A percentile compares a stretch with the other conserved stretches of the same genome.
These are phyloP conservation scores for Eugnorisma glareosa DNA, from an alignment of 2,888 invertebrate species.

Conservation along the genomic window DNA sequence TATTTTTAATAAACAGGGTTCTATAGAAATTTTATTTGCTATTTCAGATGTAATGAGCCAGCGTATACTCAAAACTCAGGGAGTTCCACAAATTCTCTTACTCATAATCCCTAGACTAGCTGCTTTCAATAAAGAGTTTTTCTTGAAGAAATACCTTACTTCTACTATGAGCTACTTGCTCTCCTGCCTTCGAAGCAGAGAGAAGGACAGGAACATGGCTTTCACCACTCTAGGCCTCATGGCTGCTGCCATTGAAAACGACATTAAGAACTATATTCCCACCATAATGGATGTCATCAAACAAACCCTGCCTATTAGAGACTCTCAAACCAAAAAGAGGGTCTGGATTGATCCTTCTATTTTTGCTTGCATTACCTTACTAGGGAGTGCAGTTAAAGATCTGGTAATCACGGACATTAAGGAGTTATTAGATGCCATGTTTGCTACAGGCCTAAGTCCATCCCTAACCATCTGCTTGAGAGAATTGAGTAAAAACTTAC, in stretches of 20 bases:
- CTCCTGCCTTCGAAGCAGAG: constrained; percentile 94
- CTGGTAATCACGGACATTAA: constrained; percentile 94
- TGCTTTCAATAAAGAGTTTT: constrained; percentile 96
- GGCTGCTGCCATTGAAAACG: constrained; percentile 96
- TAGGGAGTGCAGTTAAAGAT: constrained; percentile 96
- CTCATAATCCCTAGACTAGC: constrained; percentile 97
- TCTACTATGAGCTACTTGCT: constrained; percentile 95
- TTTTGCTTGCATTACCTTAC: constrained; percentile 97
- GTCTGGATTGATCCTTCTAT: constrained; percentile 95
- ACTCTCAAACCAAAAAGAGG: constrained; percentile 94
- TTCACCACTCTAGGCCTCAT: constrained; percentile 97
- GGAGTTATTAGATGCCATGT: constrained; percentile 97
- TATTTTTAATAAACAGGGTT: neutral
- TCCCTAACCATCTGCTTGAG: constrained; percentile 97
- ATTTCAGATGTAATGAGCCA: constrained; percentile 94
- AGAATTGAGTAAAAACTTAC: constrained; percentile 97
- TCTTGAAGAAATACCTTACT: constrained; percentile 93
- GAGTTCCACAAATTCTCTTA: constrained; percentile 96
- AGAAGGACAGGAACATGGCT: constrained; percentile 96
- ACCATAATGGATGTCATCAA: constrained; percentile 96
- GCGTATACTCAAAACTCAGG: constrained; percentile 93
- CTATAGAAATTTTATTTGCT: neutral
- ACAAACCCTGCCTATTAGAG: constrained; percentile 94
- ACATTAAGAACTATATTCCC: constrained; percentile 95
- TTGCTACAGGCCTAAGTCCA: constrained; percentile 97